A percentile compares a stretch with the other conserved stretches of the same genome.
Conservation (phyloP, 1,140 invertebrate species). For the Meloidogyne chitwoodi region DNA sequence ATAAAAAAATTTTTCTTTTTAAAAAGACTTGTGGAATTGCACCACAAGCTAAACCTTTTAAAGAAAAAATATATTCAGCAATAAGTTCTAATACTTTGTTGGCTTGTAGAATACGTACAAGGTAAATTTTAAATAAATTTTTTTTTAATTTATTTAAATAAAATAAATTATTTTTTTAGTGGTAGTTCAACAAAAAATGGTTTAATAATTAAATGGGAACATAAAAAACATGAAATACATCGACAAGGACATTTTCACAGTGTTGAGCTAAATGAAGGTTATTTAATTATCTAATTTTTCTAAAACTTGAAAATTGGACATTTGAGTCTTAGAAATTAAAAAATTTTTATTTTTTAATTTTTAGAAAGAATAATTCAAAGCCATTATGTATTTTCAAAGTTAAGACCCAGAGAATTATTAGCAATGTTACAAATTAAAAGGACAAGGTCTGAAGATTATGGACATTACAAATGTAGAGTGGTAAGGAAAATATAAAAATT, state of each 20-base stretch:
- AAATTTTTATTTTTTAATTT: background rate
- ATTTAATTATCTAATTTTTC: too few species aligned
- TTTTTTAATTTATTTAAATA: background rate
- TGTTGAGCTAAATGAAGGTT: background rate
- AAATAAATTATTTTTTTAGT: background rate
- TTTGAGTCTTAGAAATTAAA: too few species aligned
- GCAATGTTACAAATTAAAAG: constrained; percentile 8
- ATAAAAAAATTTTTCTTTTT: background rate
- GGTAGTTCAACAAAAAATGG: background rate
- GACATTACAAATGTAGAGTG: constrained; percentile 16
- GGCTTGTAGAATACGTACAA: constrained; percentile 12
- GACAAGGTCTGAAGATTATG: background rate
- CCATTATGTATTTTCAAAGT: constrained; percentile 19
- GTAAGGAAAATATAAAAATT: background rate
- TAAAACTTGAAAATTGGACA: background rate
- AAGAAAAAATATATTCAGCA: constrained; percentile 1
- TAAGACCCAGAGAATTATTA: constrained; percentile 6
- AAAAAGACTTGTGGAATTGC: constrained; percentile 13
- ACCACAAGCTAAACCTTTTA: constrained; percentile 7
- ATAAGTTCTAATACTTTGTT: background rate
- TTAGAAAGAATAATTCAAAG: constrained; percentile 4
- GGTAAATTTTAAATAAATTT: background rate
- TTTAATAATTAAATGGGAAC: constrained; percentile 4
- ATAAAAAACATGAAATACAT: background rate
- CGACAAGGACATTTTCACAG: background rate